phyloP scores from a whole-genome alignment of 2,797 vertebrate species.

The Oryzias sinensis region DNA sequence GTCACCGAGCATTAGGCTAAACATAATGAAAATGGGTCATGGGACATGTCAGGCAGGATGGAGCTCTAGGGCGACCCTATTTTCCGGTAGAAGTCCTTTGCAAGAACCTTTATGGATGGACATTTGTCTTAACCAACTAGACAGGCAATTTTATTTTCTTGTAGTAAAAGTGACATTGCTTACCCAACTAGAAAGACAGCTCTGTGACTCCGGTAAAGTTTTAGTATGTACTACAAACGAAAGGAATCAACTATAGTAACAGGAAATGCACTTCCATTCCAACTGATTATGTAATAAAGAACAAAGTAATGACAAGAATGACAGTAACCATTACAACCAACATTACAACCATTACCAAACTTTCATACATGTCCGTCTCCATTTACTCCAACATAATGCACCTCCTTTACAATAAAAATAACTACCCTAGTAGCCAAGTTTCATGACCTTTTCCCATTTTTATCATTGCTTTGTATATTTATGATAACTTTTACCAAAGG shows the following conservation, averaged over 20 bases:
- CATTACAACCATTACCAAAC: too few species aligned
- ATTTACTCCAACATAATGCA: too few species aligned
- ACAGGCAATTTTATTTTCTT: conserved; percentile 25
- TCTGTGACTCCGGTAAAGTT: conserved; percentile 14
- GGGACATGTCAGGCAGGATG: conserved; percentile 61
- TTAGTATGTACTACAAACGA: conserved; percentile 2
- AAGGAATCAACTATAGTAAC: conserved; percentile 2
- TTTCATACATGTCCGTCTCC: too few species aligned
- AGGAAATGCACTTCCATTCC: neutral
- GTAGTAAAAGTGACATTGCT: conserved; percentile 43
- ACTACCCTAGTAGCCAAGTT: too few species aligned
- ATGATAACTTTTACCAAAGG: too few species aligned
- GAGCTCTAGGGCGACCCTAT: conserved; percentile 47
- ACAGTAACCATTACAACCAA: too few species aligned
- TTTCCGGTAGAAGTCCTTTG: conserved; percentile 57
- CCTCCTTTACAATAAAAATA: too few species aligned
- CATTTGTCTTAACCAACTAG: conserved; percentile 45
- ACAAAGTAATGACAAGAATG: too few species aligned
- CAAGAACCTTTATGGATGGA: conserved; percentile 49
- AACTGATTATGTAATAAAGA: too few species aligned
- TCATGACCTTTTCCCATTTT: too few species aligned
- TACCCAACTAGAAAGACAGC: conserved; percentile 27
- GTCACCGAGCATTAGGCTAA: conserved; percentile 49
- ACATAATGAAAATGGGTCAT: conserved; percentile 72
- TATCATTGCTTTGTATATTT: too few species aligned